phyloP scores from a whole-genome alignment of 1,140 invertebrate species.

The Megalonaias nervosa region DNA sequence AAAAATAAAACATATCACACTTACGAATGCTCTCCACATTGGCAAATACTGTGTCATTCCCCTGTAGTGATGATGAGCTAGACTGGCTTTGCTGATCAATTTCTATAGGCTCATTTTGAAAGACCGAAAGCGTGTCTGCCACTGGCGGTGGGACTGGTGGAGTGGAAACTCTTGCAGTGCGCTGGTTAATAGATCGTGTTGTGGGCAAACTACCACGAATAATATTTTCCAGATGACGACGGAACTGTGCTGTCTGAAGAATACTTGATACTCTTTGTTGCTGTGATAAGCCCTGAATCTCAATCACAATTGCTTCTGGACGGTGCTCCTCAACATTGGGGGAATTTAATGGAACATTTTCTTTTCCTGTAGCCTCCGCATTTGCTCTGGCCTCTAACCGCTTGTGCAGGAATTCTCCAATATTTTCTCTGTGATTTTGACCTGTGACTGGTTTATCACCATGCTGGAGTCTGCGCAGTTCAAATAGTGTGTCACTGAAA shows the following conservation, averaged over 20 bases:
- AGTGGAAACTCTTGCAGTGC: neutral
- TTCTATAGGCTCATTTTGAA: neutral
- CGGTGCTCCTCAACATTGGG: conserved; percentile 56
- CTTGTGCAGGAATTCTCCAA: conserved; percentile 58
- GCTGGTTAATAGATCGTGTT: neutral
- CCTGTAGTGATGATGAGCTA: too few species aligned
- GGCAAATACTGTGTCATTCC: too few species aligned
- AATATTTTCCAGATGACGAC: conserved; percentile 55
- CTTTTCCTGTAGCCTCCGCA: conserved; percentile 34
- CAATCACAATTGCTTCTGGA: conserved; percentile 60
- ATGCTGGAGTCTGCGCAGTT: conserved; percentile 50
- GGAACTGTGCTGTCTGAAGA: conserved; percentile 50
- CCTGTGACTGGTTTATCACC: conserved; percentile 62
- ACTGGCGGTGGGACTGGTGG: neutral
- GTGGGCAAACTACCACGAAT: conserved; percentile 52
- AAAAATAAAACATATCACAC: too few species aligned
- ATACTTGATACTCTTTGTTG: conserved; percentile 56
- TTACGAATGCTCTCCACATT: too few species aligned
- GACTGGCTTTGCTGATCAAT: neutral
- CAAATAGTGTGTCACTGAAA: conserved; percentile 62
- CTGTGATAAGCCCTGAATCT: conserved; percentile 59
- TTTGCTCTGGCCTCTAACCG: conserved; percentile 35
- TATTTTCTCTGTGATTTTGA: conserved; percentile 44
- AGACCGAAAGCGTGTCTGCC: conserved; percentile 1
- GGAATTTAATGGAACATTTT: conserved; percentile 51